These are phyloP conservation scores for Mimumesa dahlbomi DNA, from an alignment of 2,888 invertebrate species.

Conservation along the genomic window DNA sequence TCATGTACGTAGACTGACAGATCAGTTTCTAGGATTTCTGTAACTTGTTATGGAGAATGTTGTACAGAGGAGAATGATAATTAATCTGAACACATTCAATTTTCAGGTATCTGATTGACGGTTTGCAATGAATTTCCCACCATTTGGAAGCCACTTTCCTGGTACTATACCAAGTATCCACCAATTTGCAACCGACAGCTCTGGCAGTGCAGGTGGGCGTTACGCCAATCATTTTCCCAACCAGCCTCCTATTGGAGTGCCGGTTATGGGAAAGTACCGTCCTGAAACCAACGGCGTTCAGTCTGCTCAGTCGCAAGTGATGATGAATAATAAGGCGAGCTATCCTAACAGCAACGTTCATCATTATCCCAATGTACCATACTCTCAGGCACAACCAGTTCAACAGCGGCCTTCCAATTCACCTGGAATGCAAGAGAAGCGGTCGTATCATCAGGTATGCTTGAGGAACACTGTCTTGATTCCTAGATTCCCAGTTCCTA, in stretches of 20 bases:
- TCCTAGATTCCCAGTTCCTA: background rate
- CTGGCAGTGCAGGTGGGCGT: conserved; percentile 77
- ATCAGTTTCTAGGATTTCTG: background rate
- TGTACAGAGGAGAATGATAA: background rate
- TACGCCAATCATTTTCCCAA: conserved; percentile 82
- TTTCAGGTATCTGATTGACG: conserved; percentile 75
- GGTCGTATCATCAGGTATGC: conserved; percentile 78
- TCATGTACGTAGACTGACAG: conserved; percentile 16
- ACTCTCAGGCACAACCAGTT: conserved; percentile 77
- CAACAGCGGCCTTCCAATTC: conserved; percentile 78
- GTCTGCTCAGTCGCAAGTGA: conserved; percentile 77
- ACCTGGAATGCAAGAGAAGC: conserved; percentile 78
- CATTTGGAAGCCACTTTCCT: conserved; percentile 91
- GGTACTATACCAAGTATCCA: conserved; percentile 90
- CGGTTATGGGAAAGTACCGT: conserved; percentile 84
- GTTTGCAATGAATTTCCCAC: conserved; percentile 90
- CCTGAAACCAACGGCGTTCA: conserved; percentile 77
- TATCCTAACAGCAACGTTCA: conserved; percentile 79
- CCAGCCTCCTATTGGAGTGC: conserved; percentile 83
- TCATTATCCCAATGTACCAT: conserved; percentile 78
- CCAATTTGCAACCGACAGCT: conserved; percentile 88
- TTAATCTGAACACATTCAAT: background rate
- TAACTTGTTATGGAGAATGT: conserved; percentile 1
- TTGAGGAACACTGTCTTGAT: background rate
- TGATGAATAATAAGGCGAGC: conserved; percentile 78